Base-by-base conservation (phyloP, 2,113 vertebrate species). In the Petrocephalus zakoni region DNA sequence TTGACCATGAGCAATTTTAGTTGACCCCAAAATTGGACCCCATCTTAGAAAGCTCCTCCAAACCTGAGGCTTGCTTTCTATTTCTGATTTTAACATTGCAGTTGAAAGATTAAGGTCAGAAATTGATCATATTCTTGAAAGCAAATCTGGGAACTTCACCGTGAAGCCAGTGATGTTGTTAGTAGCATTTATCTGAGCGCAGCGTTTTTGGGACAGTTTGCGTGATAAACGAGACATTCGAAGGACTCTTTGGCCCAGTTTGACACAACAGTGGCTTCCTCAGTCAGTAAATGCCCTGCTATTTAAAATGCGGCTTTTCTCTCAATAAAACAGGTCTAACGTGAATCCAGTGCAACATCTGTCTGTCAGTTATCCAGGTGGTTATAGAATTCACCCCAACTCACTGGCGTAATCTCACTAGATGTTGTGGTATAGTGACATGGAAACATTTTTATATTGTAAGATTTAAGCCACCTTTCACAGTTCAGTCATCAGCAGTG, bases 301-400 rank as follows among this genome's bases (percentile, higher is more conserved):
- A 86, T 75, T 85, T 89, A 89, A 89, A 85, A 85, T 1, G 2
- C 49, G 51, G 7, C 3, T 87, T 81, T 47, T 15, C 19, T 34
- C 37, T 78, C n/a, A 21, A 22, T 17, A 34, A 53, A 75, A 46
- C 64, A 29, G 87, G 29, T 34, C 68, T 75, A 53, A 81, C 21
- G 25, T 19, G 15, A 64, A 47, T 90, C 85, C 53, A 42, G 87
- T 58, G 25, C 22, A 85, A 56, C 81, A 86, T 25, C 52, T 61
- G 46, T 90, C 58, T 46, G 37, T 89, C 17, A 5, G 72, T 82
- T 42, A 25, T 37, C 82, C 55, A 75, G 61, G 1, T 25, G 81
- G 89, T 93, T 90, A 93, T 94, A 91, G 94, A 93, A 92, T 92
- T 94, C 91, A 93, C 89, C 1, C 88, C 58, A 82, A 87, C 90